Evolutionary conservation across 2,888 invertebrate species (phyloP), one percentile per base, ranked within the genome.

Genomic region (Calliphora vomitoria): DNA sequence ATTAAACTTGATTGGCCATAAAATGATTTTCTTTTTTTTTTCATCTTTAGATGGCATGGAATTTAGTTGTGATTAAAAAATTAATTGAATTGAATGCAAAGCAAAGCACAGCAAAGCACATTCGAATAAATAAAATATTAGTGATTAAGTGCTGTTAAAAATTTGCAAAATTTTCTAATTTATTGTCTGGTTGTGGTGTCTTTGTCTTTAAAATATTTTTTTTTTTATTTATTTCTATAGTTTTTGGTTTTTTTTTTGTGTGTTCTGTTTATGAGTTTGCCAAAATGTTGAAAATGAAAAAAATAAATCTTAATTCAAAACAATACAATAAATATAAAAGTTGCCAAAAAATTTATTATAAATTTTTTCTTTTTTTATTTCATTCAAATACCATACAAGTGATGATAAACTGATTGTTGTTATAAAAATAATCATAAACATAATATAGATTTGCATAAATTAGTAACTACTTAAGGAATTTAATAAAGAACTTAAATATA

Each of bases 1-100:
- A 76, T 87, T 83, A 76, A 72, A 60, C 35, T 83, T 76, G 58
- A 84, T 81, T 68, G 55, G 15, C 58, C 72, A 72, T 66, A 35
- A 76, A 87, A 81, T 66, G 25, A 47, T 58, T 74, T 72, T 62
- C 13, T 50, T 44, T 72, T 53, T n/a, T 25, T 15, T 13, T 3
- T 55, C n/a, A 60, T 18, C 11, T 20, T 44, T 31, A 11, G 11
- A 44, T 20, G 8, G 8, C 8, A 47, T 58, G 58, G 25, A 58
- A 35, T 79, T 69, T 79, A 0, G n/a, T 60, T 72, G 13, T 64
- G 35, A 44, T 41, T 53, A 72, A n/a, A 20, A 44, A 66, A 4
- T 31, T 60, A 31, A 18, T 44, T 11, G 0, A 74, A 58, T 64
- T 58, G 11, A 20, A 74, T 64, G 35, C 18, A 4, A 55, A 6